phyloP scores from a whole-genome alignment of 2,797 vertebrate genomes.

The Pagetopsis macropterus region DNA sequence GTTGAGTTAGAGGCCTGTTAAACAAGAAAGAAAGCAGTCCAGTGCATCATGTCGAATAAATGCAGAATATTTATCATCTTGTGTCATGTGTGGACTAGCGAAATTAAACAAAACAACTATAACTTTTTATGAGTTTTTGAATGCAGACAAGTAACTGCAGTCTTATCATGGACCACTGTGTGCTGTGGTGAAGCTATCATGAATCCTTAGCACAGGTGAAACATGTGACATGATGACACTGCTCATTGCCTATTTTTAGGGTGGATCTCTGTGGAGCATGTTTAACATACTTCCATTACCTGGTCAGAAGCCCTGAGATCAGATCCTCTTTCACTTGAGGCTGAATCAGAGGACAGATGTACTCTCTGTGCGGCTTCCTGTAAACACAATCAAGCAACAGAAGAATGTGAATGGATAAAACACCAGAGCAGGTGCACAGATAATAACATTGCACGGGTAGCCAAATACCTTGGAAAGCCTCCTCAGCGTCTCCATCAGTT shows the following conservation, averaged over 20 bases:
- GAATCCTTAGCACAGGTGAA: conserved; percentile 3
- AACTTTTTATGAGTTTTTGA: no score
- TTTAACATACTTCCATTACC: conserved; percentile 41
- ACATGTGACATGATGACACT: not conserved
- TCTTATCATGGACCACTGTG: not conserved
- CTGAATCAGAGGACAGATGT: conserved; percentile 38
- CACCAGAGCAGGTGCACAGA: conserved; percentile 38
- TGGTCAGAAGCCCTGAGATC: conserved; percentile 1
- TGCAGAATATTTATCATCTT: conserved; percentile 10
- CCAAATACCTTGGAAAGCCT: conserved; percentile 74
- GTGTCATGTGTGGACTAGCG: not conserved
- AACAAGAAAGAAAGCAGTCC: conserved; percentile 14
- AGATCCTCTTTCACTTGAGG: conserved; percentile 29
- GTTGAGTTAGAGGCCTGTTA: conserved; percentile 52
- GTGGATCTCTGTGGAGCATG: not conserved
- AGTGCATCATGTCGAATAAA: not conserved
- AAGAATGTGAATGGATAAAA: conserved; percentile 19
- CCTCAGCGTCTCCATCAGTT: conserved; percentile 66
- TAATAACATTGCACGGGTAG: conserved; percentile 28
- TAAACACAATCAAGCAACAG: conserved; percentile 46
- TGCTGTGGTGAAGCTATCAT: not conserved
- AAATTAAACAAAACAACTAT: not conserved
- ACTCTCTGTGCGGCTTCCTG: conserved; percentile 49
- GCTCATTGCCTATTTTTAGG: not conserved
- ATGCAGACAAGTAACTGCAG: not conserved